Conservation (phyloP, 2,113 vertebrate genomes). For the Ammodramus savannarum region DNA sequence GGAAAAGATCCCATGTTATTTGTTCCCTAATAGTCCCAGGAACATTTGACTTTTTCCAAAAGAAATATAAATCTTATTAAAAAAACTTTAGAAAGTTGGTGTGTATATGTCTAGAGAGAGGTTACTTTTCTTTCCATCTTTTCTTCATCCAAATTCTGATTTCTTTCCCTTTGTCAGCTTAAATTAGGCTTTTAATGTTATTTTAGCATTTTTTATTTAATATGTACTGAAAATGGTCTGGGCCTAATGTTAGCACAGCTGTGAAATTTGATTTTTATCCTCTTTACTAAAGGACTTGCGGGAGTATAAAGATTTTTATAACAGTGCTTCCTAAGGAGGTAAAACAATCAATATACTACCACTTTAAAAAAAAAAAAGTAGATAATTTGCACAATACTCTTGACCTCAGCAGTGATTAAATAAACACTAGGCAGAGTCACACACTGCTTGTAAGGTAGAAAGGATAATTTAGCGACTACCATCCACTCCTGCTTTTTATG, state of each 20-base stretch:
- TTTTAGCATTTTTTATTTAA: neutral
- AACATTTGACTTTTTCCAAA: neutral
- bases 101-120: neutral
- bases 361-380: neutral
- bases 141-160: neutral
- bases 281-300: neutral
- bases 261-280: slow-evolving; percentile 29
- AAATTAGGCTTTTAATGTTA: slow-evolving; percentile 23
- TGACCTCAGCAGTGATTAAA: neutral
- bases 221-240: neutral
- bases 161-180: slow-evolving; percentile 7
- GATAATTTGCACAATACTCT: neutral
- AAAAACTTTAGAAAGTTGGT: neutral
- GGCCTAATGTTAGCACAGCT: slow-evolving; percentile 32
- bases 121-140: neutral
- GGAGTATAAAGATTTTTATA: slow-evolving; percentile 25
- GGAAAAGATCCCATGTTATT: slow-evolving; percentile 12
- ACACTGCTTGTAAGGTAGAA: neutral
- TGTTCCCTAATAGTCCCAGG: neutral
- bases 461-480: neutral
- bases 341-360: neutral
- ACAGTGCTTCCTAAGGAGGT: neutral
- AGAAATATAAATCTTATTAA: neutral
- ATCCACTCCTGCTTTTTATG: neutral
- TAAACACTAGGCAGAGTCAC: neutral